Conservation (phyloP, 2,888 invertebrate genomes). For the Sinohyriopsis cumingii region DNA sequence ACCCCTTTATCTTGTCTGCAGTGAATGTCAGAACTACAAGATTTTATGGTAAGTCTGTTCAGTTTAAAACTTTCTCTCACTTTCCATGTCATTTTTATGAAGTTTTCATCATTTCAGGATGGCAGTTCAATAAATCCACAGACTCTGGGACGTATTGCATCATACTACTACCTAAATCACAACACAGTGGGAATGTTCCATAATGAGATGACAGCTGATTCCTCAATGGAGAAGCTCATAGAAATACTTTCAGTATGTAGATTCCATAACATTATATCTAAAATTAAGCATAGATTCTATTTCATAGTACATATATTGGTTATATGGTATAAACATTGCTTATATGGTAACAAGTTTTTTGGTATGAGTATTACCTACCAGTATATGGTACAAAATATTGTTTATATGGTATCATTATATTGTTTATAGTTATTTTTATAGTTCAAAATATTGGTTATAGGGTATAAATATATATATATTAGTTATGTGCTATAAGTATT, state of each 20-base stretch:
- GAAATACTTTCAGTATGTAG: constrained; percentile 80
- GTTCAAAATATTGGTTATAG: no score
- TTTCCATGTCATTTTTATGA: background rate
- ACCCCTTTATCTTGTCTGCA: no score
- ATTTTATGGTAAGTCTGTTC: background rate
- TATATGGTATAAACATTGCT: no score
- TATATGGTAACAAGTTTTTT: no score
- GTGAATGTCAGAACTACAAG: background rate
- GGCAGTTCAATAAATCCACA: constrained; percentile 44
- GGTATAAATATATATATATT: no score
- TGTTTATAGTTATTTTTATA: no score
- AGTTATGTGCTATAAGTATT: no score
- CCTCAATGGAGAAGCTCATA: constrained; percentile 83
- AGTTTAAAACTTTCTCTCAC: background rate
- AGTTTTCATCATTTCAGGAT: constrained; percentile 27
- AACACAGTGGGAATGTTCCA: constrained; percentile 90
- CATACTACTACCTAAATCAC: constrained; percentile 96
- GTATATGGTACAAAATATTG: no score
- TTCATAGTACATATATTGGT: no score
- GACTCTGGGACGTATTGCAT: constrained; percentile 93
- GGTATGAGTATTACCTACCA: no score
- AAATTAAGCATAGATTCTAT: no score
- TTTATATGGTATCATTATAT: no score
- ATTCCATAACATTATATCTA: background rate
- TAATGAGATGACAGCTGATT: constrained; percentile 78